These are phyloP conservation scores for Spea hammondii DNA, from an alignment of 2,797 vertebrate genomes.

Conservation along the genomic window DNA sequence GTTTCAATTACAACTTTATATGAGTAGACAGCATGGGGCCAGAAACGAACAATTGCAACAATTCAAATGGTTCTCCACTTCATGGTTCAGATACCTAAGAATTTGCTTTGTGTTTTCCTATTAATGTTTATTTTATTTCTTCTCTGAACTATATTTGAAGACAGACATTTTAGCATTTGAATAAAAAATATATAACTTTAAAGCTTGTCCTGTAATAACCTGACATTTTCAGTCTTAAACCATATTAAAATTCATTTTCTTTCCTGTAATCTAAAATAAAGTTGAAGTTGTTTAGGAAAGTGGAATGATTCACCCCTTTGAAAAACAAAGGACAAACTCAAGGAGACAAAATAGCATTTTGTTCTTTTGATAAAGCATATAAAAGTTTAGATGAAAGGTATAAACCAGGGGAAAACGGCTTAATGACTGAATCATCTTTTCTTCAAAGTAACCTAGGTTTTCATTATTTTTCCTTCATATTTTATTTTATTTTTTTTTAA, in stretches of 20 bases:
- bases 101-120: slow-evolving; percentile 56
- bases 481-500: slow-evolving; percentile 8
- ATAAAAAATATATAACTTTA: slow-evolving; percentile 54
- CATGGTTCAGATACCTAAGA: slow-evolving; percentile 59
- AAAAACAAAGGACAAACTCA: slow-evolving; percentile 53
- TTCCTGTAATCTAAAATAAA: slow-evolving; percentile 49
- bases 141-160: slow-evolving; percentile 52
- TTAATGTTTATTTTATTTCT: slow-evolving; percentile 58
- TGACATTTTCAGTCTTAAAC: slow-evolving; percentile 38
- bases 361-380: slow-evolving; percentile 49
- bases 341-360: slow-evolving; percentile 51
- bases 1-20: slow-evolving; percentile 68
- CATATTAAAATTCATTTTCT: slow-evolving; percentile 53
- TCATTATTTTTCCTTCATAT: background rate
- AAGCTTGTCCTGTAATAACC: slow-evolving; percentile 44
- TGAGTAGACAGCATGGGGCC: slow-evolving; percentile 65
- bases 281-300: slow-evolving; percentile 51
- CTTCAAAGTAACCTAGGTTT: slow-evolving; percentile 38
- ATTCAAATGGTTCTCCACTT: slow-evolving; percentile 60
- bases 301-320: slow-evolving; percentile 52
- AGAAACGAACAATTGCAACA: slow-evolving; percentile 59
- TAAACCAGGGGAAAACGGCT: slow-evolving; percentile 43
- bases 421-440: slow-evolving; percentile 44
- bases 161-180: slow-evolving; percentile 52
- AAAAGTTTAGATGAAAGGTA: slow-evolving; percentile 52